These are phyloP conservation scores for Solea senegalensis DNA, from an alignment of 2,113 vertebrate genomes.

Conservation along the genomic window DNA sequence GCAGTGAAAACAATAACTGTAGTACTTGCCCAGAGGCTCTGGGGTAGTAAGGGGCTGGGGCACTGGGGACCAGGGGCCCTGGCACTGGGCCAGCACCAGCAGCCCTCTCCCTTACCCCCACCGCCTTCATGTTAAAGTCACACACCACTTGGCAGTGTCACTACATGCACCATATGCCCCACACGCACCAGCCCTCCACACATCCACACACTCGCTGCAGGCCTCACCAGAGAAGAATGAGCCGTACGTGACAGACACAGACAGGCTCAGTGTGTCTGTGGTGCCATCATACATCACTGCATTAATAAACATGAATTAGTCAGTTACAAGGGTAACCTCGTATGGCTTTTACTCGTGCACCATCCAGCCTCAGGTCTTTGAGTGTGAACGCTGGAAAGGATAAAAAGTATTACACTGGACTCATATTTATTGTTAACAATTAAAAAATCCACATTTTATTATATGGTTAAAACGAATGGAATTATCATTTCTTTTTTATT, in stretches of 20 bases:
- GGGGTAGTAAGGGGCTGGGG: conserved; percentile 55
- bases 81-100: conserved; percentile 79
- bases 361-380: conserved; percentile 52
- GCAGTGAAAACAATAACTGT: conserved; percentile 85
- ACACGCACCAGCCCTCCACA: conserved; percentile 47
- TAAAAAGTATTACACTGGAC: conserved; percentile 12
- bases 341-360: conserved; percentile 41
- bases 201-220: conserved; percentile 48
- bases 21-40: conserved; percentile 79
- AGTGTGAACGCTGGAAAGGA: conserved; percentile 24
- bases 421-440: neutral
- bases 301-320: conserved; percentile 84
- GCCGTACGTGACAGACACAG: conserved; percentile 64
- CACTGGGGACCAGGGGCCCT: conserved; percentile 72
- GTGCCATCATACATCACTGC: conserved; percentile 74
- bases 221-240: conserved; percentile 55
- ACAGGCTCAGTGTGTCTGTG: conserved; percentile 60
- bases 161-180: conserved; percentile 63
- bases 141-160: conserved; percentile 70
- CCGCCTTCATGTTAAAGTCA: conserved; percentile 62
- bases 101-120: conserved; percentile 60
- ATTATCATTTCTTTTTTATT: neutral
- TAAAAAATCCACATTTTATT: neutral
- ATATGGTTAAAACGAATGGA: neutral
- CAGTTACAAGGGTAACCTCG: conserved; percentile 68